A percentile compares a stretch with the other conserved stretches of the same genome.
These are phyloP conservation scores for Emydocephalus ijimae DNA, from an alignment of 2,113 vertebrate genomes.

Conservation along the genomic window DNA sequence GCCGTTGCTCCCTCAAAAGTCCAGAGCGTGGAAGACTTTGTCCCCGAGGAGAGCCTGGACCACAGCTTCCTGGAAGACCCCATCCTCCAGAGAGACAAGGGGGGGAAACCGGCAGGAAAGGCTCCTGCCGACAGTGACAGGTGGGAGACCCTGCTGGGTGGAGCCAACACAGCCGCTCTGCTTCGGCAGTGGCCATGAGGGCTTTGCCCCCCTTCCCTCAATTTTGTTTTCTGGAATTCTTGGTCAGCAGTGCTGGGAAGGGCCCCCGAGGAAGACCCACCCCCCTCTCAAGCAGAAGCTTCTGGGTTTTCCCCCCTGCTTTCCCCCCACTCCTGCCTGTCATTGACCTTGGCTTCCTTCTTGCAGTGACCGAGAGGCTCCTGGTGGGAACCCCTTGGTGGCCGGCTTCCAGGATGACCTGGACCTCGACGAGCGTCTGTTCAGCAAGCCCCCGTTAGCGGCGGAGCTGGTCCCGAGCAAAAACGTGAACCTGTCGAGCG, in stretches of 20 bases:
- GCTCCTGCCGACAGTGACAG: slow-evolving; percentile 82
- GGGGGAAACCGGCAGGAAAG: neutral
- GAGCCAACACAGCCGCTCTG: neutral
- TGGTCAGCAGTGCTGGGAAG: neutral
- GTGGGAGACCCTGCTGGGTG: slow-evolving; percentile 47
- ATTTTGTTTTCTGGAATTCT: neutral
- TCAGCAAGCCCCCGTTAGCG: slow-evolving; percentile 34
- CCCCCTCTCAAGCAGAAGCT: neutral
- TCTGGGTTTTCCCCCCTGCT: neutral
- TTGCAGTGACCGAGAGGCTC: slow-evolving; percentile 79
- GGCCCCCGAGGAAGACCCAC: neutral
- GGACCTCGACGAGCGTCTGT: slow-evolving; percentile 81
- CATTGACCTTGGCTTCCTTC: neutral
- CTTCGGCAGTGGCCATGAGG: neutral
- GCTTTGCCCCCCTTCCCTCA: neutral
- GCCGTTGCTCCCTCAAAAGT: slow-evolving; percentile 62
- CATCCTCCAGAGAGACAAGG: slow-evolving; percentile 53
- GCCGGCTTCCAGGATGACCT: slow-evolving; percentile 89
- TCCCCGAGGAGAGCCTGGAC: slow-evolving; percentile 89
- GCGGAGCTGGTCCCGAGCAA: slow-evolving; percentile 67
- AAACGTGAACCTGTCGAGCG: slow-evolving; percentile 78
- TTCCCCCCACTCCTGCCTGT: rapidly evolving
- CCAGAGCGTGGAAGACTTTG: slow-evolving; percentile 87
- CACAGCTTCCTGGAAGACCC: slow-evolving; percentile 88
- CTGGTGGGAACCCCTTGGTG: slow-evolving; percentile 87